Evolutionary conservation across 1,140 invertebrate genomes (phyloP).

Genomic region (Drosophila pruinosa): DNA sequence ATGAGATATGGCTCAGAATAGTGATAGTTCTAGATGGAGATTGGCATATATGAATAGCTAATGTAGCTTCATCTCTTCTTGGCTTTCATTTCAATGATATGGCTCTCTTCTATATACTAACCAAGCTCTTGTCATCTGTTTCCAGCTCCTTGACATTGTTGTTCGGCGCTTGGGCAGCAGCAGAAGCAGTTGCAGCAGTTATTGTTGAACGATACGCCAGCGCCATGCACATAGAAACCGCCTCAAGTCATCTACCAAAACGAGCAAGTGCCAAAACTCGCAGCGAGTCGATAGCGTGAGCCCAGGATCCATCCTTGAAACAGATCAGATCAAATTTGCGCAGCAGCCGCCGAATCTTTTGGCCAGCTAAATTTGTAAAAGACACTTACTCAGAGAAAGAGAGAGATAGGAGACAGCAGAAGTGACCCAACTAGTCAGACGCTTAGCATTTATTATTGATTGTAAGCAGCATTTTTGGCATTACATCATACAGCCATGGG

Average conservation of each 20-base stretch:
- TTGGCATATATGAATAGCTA: background rate
- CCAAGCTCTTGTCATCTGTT: background rate
- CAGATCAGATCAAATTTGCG: background rate
- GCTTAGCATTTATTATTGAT: constrained; percentile 35
- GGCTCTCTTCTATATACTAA: background rate
- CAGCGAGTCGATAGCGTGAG: constrained; percentile 54
- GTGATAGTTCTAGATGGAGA: background rate
- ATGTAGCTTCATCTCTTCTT: background rate
- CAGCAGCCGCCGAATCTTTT: background rate
- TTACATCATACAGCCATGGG: constrained; percentile 85
- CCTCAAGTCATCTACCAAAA: constrained; percentile 32
- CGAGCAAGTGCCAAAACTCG: constrained; percentile 70
- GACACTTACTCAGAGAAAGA: constrained; percentile 4
- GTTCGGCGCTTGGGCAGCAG: constrained; percentile 26
- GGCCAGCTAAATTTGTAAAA: constrained; percentile 5
- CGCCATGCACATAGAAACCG: constrained; percentile 67
- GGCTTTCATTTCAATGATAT: too few species aligned
- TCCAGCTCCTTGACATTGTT: background rate
- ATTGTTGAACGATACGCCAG: constrained; percentile 69
- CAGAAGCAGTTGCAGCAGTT: constrained; percentile 40
- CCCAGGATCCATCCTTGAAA: too few species aligned
- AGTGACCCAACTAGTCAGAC: constrained; percentile 53
- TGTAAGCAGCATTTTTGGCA: constrained; percentile 8
- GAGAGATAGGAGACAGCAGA: background rate
- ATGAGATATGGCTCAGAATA: background rate